A percentile compares a stretch with the other conserved stretches of the same genome.
Evolutionary conservation across 2,113 vertebrate genomes (phyloP).

Genomic region (Lamprologus speciosus): DNA sequence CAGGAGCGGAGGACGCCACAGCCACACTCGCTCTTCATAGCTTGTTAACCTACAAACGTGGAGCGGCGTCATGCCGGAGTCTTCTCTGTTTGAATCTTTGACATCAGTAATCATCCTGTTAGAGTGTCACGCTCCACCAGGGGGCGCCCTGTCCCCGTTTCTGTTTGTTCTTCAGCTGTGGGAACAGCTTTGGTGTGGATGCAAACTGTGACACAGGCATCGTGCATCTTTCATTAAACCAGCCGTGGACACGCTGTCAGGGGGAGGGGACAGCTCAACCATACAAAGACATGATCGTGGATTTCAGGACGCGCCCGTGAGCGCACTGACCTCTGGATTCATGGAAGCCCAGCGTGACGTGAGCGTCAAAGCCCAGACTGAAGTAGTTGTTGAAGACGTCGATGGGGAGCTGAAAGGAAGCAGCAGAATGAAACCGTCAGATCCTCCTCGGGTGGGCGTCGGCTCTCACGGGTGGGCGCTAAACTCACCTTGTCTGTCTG

Average conservation of each 20-base stretch:
- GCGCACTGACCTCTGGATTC: slow-evolving; percentile 84
- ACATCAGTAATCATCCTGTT: not conserved
- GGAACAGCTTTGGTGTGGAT: not conserved
- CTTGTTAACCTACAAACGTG: not conserved
- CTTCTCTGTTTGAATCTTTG: not conserved
- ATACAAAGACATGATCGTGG: rapidly evolving
- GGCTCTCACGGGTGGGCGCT: rapidly evolving
- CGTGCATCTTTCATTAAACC: not conserved
- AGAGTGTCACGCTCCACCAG: rapidly evolving
- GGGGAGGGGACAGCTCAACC: not conserved
- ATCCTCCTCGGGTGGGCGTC: not conserved
- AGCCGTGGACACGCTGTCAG: rapidly evolving
- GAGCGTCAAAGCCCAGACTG: slow-evolving; percentile 93
- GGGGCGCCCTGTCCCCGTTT: not conserved
- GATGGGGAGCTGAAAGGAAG: slow-evolving; percentile 73
- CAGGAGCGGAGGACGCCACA: not conserved
- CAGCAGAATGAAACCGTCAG: not conserved
- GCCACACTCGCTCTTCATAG: not conserved
- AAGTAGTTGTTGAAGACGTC: slow-evolving; percentile 98
- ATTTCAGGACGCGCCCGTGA: not conserved
- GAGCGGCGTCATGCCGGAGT: rapidly evolving
- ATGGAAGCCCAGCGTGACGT: slow-evolving; percentile 92
- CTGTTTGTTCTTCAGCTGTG: not conserved
- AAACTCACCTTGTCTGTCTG: slow-evolving; percentile 78
- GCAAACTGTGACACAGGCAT: not conserved